phyloP scores from a whole-genome alignment of 1,140 invertebrate genomes.

The Apocrypta bakeri region DNA sequence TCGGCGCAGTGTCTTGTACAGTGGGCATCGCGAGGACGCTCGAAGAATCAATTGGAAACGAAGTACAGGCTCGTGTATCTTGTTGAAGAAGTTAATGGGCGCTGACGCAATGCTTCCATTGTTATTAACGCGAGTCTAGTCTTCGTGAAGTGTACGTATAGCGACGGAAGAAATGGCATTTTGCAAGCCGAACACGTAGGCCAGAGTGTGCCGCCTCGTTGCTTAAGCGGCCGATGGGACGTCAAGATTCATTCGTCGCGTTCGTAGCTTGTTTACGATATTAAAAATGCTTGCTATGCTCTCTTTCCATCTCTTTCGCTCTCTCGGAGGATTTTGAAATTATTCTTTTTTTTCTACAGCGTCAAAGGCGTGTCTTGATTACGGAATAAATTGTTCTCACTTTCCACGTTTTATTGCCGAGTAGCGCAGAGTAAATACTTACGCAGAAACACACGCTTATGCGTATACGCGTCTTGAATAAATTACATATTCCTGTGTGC shows the following conservation, averaged over 20 bases:
- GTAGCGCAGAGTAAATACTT: neutral
- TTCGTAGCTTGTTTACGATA: conserved; percentile 10
- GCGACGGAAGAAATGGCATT: conserved; percentile 24
- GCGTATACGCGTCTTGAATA: neutral
- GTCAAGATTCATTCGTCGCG: conserved; percentile 32
- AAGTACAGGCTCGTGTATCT: neutral
- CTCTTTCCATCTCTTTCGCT: too few species aligned
- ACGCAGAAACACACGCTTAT: neutral
- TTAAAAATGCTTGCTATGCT: neutral
- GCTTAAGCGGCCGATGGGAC: neutral
- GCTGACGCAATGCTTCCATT: conserved; percentile 36
- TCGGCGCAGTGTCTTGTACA: neutral
- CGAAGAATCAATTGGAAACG: neutral
- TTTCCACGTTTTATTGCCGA: conserved; percentile 11
- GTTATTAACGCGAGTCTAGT: conserved; percentile 25
- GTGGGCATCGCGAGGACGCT: neutral
- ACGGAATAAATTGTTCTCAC: conserved; percentile 21
- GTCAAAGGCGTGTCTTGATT: neutral
- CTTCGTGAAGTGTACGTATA: conserved; percentile 1
- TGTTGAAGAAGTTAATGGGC: neutral
- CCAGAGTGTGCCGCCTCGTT: conserved; percentile 10
- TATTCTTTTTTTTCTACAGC: too few species aligned
- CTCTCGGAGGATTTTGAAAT: conserved; percentile 13
- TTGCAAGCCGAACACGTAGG: conserved; percentile 41
- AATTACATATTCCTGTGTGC: neutral